phyloP scores from a whole-genome alignment of 2,888 invertebrate genomes.

The Philaethria dido region DNA sequence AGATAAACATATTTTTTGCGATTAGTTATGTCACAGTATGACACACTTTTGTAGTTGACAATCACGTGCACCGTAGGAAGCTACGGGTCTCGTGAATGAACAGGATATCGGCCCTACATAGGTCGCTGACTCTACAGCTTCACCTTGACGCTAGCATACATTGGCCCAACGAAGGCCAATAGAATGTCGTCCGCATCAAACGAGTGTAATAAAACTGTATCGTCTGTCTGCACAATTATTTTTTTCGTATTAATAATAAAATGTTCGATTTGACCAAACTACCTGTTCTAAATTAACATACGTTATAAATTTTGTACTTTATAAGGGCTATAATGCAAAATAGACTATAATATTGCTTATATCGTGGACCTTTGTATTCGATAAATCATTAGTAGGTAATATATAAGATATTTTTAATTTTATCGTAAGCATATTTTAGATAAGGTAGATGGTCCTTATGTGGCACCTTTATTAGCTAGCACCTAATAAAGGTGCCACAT shows the following conservation, averaged over 20 bases:
- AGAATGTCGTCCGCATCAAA: constrained; percentile 2
- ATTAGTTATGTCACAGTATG: constrained; percentile 1
- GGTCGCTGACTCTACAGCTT: constrained; percentile 49
- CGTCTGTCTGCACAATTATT: constrained; percentile 10
- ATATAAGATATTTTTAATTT: neutral
- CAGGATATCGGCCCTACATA: constrained; percentile 53
- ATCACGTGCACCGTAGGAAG: constrained; percentile 44
- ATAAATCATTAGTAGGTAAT: neutral
- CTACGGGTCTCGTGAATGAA: constrained; percentile 38
- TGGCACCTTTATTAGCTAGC: no score
- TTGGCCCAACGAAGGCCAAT: constrained; percentile 27
- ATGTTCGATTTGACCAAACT: neutral
- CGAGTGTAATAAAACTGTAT: constrained; percentile 19
- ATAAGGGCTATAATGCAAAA: neutral
- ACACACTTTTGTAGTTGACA: constrained; percentile 28
- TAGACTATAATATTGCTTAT: neutral
- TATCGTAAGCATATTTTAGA: constrained; percentile 30
- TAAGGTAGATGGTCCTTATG: no score
- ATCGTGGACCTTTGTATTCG: neutral
- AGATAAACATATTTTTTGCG: neutral
- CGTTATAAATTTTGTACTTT: neutral
- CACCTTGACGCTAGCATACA: constrained; percentile 52
- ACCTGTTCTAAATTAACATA: constrained; percentile 29
- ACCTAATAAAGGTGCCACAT: no score
- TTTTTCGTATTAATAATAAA: constrained; percentile 12